Evolutionary conservation across 2,888 invertebrate species (phyloP).

Genomic region (Heteromurus nitidus): DNA sequence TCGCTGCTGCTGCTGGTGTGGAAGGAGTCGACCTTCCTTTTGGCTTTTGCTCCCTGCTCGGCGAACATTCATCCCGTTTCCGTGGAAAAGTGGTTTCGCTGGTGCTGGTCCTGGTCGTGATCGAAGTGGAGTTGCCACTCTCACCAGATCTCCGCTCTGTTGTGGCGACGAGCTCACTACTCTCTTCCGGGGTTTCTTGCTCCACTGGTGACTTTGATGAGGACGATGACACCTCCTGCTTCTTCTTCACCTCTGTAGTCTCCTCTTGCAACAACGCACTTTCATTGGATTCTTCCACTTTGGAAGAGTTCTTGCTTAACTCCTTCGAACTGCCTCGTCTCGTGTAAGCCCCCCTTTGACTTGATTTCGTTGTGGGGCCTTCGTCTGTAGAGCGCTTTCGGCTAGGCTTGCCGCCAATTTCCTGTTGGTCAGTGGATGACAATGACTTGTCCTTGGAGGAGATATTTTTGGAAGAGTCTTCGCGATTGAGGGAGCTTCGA

Average conservation of each 20-base stretch:
- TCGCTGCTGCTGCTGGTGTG: not conserved
- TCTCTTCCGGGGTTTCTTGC: not conserved
- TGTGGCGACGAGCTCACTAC: too few relatives aligned
- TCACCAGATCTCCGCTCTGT: too few relatives aligned
- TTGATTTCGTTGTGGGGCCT: not conserved
- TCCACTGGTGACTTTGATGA: not conserved
- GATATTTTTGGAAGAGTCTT: slow-evolving; percentile 39
- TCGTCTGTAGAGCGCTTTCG: slow-evolving; percentile 43
- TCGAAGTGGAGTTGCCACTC: too few relatives aligned
- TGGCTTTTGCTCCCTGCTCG: not conserved
- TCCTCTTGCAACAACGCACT: not conserved
- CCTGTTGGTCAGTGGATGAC: not conserved
- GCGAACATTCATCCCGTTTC: not conserved
- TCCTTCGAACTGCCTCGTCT: slow-evolving; percentile 57
- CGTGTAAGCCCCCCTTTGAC: slow-evolving; percentile 29
- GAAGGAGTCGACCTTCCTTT: not conserved
- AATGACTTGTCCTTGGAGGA: not conserved
- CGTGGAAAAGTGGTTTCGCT: not conserved
- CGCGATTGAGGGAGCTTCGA: slow-evolving; percentile 19
- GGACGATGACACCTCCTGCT: not conserved
- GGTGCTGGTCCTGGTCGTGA: not conserved
- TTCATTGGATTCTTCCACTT: not conserved
- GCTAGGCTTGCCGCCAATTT: not conserved
- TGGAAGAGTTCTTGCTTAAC: slow-evolving; percentile 2
- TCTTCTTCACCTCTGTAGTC: not conserved